Conservation (phyloP, 1,140 invertebrate species). For the Lepidostoma basale region DNA sequence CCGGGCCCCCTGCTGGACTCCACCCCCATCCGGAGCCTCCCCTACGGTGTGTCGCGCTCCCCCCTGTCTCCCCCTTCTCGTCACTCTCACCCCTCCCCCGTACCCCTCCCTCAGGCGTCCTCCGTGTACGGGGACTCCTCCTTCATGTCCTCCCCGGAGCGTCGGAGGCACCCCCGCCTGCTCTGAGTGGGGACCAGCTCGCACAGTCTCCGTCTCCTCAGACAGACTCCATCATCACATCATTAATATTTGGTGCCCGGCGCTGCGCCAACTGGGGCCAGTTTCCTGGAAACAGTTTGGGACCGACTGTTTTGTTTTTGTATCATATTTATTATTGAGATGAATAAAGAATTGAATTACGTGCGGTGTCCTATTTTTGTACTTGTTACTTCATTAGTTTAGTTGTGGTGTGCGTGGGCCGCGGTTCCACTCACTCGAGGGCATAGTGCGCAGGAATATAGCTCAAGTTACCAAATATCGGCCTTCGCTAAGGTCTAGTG, state of each 20-base stretch:
- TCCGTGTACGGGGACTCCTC: slow-evolving; percentile 41
- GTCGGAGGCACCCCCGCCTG: slow-evolving; percentile 29
- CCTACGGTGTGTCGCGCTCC: slow-evolving; percentile 1
- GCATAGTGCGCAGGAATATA: too few relatives aligned
- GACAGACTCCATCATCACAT: background rate
- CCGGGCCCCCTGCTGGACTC: slow-evolving; percentile 15
- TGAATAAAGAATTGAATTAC: background rate
- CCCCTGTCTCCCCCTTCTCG: background rate
- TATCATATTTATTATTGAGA: background rate
- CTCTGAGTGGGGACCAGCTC: background rate
- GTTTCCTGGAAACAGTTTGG: background rate
- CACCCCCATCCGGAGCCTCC: slow-evolving; percentile 27
- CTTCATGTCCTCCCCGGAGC: slow-evolving; percentile 30
- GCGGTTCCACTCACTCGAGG: too few relatives aligned
- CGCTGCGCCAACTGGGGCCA: background rate
- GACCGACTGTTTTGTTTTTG: background rate
- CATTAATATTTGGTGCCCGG: background rate
- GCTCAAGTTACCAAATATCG: too few relatives aligned
- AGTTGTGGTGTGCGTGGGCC: too few relatives aligned
- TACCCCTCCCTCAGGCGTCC: background rate
- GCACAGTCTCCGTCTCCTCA: background rate
- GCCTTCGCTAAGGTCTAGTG: too few relatives aligned
- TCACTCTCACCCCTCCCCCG: background rate
- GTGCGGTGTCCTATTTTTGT: background rate
- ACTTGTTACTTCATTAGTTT: too few relatives aligned